phyloP scores from a whole-genome alignment of 2,797 vertebrate genomes.

The Hyperoplus immaculatus region DNA sequence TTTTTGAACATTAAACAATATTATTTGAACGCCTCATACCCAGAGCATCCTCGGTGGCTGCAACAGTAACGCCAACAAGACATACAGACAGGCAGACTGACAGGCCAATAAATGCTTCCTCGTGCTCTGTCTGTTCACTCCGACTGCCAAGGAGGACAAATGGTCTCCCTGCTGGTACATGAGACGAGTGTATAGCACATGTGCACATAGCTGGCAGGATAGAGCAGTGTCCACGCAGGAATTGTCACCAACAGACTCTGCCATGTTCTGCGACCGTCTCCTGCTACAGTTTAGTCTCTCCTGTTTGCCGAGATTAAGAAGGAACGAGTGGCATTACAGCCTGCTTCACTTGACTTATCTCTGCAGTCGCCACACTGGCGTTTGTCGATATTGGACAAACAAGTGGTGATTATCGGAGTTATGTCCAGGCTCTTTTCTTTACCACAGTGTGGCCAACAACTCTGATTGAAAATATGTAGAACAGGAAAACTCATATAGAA shows the following conservation, averaged over 20 bases:
- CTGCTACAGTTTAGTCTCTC: constrained; percentile 57
- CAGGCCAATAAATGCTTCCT: constrained; percentile 62
- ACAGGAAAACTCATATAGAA: constrained; percentile 18
- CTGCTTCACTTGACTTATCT: constrained; percentile 46
- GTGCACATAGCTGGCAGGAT: constrained; percentile 68
- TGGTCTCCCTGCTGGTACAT: constrained; percentile 68
- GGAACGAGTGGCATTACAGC: constrained; percentile 64
- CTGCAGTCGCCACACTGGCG: constrained; percentile 25
- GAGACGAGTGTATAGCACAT: constrained; percentile 63
- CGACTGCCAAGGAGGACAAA: constrained; percentile 71
- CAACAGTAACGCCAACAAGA: constrained; percentile 33
- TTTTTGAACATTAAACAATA: too few species aligned
- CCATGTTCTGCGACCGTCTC: constrained; percentile 59
- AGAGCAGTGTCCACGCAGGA: constrained; percentile 67
- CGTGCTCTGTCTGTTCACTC: constrained; percentile 67
- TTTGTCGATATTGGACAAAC: constrained; percentile 32
- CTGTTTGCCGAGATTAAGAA: constrained; percentile 70
- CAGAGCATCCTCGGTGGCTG: constrained; percentile 40
- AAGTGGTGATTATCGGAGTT: constrained; percentile 7
- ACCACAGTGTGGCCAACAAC: neutral
- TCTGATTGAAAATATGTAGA: constrained; percentile 1
- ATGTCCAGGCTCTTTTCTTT: neutral
- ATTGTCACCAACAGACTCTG: constrained; percentile 71
- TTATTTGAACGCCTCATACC: constrained; percentile 21
- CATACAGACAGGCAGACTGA: constrained; percentile 45